Percentiles rank a stretch among this genome's conserved stretches.
Conservation (phyloP, 2,113 vertebrate genomes). For the Sinocyclocheilus anophthalmus region DNA sequence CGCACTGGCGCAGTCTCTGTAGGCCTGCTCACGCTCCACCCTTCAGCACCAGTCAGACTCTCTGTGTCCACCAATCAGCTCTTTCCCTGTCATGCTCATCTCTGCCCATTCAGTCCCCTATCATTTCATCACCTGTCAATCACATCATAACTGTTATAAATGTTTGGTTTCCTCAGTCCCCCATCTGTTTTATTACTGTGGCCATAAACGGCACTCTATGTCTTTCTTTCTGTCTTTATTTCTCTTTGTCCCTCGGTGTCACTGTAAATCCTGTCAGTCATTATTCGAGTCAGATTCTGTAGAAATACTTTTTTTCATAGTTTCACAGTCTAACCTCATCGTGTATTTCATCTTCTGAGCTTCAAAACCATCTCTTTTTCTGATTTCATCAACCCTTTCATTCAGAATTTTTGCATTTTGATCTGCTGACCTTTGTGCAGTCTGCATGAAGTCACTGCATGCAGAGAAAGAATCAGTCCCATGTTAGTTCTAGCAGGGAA, state of each 20-base stretch:
- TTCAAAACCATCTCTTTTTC: not conserved
- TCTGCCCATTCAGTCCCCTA: not conserved
- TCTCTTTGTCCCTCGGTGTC: constrained; percentile 11
- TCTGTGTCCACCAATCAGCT: constrained; percentile 25
- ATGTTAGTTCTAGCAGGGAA: constrained; percentile 49
- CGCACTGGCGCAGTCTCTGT: constrained; percentile 20
- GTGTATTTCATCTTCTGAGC: not conserved
- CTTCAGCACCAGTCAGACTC: constrained; percentile 28
- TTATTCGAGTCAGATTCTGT: not conserved
- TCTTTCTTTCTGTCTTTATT: not conserved
- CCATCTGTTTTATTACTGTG: not conserved
- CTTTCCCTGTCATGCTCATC: not conserved
- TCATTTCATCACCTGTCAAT: constrained; percentile 22
- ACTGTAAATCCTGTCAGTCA: not conserved
- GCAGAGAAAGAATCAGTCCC: constrained; percentile 58
- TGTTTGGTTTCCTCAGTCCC: not conserved
- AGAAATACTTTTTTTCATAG: not conserved
- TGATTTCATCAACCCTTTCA: not conserved
- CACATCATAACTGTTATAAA: constrained; percentile 19
- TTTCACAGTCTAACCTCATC: not conserved
- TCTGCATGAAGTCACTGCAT: constrained; percentile 66
- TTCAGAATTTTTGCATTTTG: constrained; percentile 48
- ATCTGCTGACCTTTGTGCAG: constrained; percentile 47
- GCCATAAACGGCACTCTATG: not conserved
- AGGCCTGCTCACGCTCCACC: constrained; percentile 47